Conservation (phyloP, 2,797 vertebrate species). For the Chloroceryle inda region DNA sequence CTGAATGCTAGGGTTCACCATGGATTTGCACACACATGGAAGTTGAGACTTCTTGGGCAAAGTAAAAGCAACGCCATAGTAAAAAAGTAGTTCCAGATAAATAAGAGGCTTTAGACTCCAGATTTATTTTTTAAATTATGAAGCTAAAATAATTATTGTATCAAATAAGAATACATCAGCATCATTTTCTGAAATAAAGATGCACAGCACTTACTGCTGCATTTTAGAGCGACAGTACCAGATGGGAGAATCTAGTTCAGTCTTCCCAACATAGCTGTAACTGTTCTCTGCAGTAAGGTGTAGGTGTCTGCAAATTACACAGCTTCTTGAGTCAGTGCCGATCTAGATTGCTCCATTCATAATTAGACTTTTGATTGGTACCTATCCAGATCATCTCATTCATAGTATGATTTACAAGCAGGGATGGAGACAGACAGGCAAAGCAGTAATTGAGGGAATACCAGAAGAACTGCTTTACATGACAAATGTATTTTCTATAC, state of each 20-base stretch:
- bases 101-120: not conserved
- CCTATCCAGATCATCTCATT: constrained; percentile 70
- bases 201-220: constrained; percentile 1
- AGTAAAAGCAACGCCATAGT: not conserved
- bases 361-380: constrained; percentile 74
- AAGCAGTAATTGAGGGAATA: constrained; percentile 77
- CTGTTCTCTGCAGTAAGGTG: constrained; percentile 61
- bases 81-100: not conserved
- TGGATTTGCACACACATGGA: not conserved
- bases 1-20: not conserved
- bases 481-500: constrained; percentile 42
- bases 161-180: not conserved
- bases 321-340: constrained; percentile 55
- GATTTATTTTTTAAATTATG: not conserved
- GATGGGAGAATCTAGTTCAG: constrained; percentile 44
- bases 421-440: constrained; percentile 65
- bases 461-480: constrained; percentile 57
- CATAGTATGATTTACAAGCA: constrained; percentile 67
- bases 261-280: constrained; percentile 46
- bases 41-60: not conserved
- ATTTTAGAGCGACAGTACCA: constrained; percentile 44
- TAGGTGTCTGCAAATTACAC: constrained; percentile 73
- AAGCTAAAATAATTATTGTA: not conserved
- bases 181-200: constrained; percentile 21
- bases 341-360: constrained; percentile 67